Base-by-base conservation (phyloP, 2,797 vertebrate species). In the Oceanodroma leucorhoa region DNA sequence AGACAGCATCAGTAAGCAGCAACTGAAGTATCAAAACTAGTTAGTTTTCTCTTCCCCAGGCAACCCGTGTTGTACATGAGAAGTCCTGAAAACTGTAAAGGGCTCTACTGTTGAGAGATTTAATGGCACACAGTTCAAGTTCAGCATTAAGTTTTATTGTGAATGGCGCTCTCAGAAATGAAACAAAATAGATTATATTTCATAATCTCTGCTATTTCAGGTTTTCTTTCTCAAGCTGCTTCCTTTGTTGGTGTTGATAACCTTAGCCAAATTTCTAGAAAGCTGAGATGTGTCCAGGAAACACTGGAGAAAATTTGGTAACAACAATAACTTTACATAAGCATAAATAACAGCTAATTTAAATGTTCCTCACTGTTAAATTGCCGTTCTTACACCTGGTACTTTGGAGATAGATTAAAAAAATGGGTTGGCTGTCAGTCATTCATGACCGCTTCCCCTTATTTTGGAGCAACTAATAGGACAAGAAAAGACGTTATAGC, bases 121-220 rank as follows among this genome's bases (percentile, higher is more conserved):
- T 90, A 76, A 58, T 81, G 72, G 38, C 40, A 64, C 13, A 24
- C 6, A 46, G 22, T 75, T 92, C 2, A 10, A 84, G 14, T 80
- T 86, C 41, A 90, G 17, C 22, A 72, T 84, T 53, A 50, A 51
- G 8, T 60, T 94, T 89, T 87, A 62, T 81, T 93, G 40, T 76
- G 91, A 95, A 84, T 85, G 19, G 9, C 6, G 4, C 2, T 72
- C 41, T 92, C 19, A 43, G 48, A 96, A 94, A 64, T 78, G 45
- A 85, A 93, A 87, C n/a, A 58, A 78, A 80, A 78, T 41, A 91
- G 60, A 51, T 51, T 76, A 29, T 54, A 71, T 83, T 93, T 93
- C 61, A 41, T 82, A 83, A 65, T 84, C 36, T 91, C n/a, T 87
- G 32, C 30, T 93, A 21, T 87, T 95, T 92, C 54, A 87, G n/a